Percentiles rank a stretch among this genome's conserved stretches.
Evolutionary conservation across 2,797 vertebrate species (phyloP).

Genomic region (Melanotaenia maccullochi): DNA sequence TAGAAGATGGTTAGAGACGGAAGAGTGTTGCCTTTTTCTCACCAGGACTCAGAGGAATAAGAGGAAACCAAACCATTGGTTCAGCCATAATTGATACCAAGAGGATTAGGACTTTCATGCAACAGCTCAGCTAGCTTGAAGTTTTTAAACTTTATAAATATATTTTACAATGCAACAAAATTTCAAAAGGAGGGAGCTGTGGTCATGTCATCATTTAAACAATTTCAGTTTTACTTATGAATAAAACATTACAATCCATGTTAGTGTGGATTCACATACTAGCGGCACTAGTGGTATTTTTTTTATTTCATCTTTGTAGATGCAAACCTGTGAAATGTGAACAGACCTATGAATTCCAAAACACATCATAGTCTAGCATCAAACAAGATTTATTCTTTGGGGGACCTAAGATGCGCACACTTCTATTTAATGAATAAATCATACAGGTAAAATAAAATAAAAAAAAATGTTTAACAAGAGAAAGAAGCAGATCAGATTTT

Average conservation of each 20-base stretch:
- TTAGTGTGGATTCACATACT: neutral
- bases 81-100: constrained; percentile 71
- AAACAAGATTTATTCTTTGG: constrained; percentile 11
- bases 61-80: constrained; percentile 43
- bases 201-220: constrained; percentile 40
- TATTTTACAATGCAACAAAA: constrained; percentile 26
- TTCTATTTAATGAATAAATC: constrained; percentile 24
- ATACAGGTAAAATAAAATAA: neutral
- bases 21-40: constrained; percentile 23
- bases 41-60: constrained; percentile 31
- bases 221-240: constrained; percentile 40
- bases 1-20: constrained; percentile 48
- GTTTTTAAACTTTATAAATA: constrained; percentile 37
- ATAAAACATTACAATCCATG: constrained; percentile 18
- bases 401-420: neutral
- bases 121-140: constrained; percentile 43
- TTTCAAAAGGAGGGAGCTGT: constrained; percentile 22
- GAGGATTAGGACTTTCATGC: constrained; percentile 63
- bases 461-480: neutral
- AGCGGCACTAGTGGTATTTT: neutral
- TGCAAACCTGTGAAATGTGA: constrained; percentile 10
- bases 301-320: constrained; percentile 21
- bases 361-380: neutral
- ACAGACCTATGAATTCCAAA: constrained; percentile 13
- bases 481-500: neutral